phyloP scores from a whole-genome alignment of 2,888 invertebrate species.

The Pyrocoelia pectoralis region DNA sequence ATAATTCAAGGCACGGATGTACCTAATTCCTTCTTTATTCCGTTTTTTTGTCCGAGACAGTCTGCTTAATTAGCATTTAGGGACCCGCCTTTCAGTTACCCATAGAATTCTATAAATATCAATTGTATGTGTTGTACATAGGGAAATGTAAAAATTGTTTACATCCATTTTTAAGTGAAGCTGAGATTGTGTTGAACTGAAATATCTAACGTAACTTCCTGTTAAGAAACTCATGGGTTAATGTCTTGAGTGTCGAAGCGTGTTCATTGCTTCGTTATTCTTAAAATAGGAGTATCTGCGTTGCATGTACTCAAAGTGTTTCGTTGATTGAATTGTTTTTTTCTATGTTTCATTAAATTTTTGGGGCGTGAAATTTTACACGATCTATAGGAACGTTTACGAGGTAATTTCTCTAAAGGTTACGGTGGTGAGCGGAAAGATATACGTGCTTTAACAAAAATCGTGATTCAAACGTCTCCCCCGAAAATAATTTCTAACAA shows the following conservation, averaged over 20 bases:
- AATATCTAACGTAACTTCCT: constrained; percentile 6
- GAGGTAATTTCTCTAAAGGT: background rate
- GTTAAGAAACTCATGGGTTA: background rate
- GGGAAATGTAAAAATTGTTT: background rate
- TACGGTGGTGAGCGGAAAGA: background rate
- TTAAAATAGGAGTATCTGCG: background rate
- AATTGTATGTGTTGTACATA: background rate
- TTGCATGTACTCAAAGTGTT: constrained; percentile 6
- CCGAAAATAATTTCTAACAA: background rate
- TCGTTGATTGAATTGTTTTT: constrained; percentile 5
- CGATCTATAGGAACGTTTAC: background rate
- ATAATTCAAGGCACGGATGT: constrained; percentile 15
- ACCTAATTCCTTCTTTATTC: constrained; percentile 19
- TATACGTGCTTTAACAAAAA: background rate
- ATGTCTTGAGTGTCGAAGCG: constrained; percentile 3
- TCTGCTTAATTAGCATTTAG: background rate
- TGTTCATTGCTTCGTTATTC: background rate
- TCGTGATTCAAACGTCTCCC: background rate
- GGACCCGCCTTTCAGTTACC: background rate
- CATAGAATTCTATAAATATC: constrained; percentile 7
- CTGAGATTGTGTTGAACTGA: constrained; percentile 7
- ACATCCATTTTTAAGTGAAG: background rate
- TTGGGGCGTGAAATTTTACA: background rate
- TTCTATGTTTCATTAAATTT: background rate
- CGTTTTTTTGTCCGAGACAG: background rate